phyloP scores from a whole-genome alignment of 1,140 invertebrate species.

The Trissolcus basalis region DNA sequence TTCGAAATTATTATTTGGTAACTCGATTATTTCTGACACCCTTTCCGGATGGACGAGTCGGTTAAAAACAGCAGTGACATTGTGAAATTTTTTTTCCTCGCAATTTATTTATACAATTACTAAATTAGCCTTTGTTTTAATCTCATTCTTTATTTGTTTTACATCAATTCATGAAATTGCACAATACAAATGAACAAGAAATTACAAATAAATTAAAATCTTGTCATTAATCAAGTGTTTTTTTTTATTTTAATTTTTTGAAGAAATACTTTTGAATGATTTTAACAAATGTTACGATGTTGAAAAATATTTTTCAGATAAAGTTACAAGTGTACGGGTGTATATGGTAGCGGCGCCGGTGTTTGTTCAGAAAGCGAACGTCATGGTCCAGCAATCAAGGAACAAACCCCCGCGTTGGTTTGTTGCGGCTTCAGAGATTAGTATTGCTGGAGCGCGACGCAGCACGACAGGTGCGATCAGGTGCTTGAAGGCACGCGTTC shows the following conservation, averaged over 20 bases:
- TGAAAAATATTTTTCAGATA: too few relatives aligned
- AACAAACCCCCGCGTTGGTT: constrained; percentile 61
- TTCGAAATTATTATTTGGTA: constrained; percentile 52
- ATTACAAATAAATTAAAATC: too few relatives aligned
- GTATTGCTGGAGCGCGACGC: constrained; percentile 58
- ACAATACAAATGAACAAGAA: too few relatives aligned
- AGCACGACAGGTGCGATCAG: constrained; percentile 67
- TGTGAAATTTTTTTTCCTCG: constrained; percentile 33
- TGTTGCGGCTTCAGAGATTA: constrained; percentile 48
- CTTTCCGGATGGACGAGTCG: constrained; percentile 42
- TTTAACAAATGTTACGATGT: too few relatives aligned
- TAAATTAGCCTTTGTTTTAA: background rate
- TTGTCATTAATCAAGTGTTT: too few relatives aligned
- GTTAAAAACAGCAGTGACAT: constrained; percentile 23
- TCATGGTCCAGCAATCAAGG: constrained; percentile 63
- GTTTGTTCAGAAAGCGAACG: constrained; percentile 61
- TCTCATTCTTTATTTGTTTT: too few relatives aligned
- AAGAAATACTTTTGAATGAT: too few relatives aligned
- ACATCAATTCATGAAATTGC: too few relatives aligned
- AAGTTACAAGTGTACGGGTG: too few relatives aligned
- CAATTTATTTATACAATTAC: background rate
- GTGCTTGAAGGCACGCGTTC: constrained; percentile 57
- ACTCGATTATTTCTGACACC: constrained; percentile 45
- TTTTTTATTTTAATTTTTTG: too few relatives aligned
- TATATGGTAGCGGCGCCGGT: constrained; percentile 10